Percentiles rank a stretch among this genome's conserved stretches.
phyloP scores from a whole-genome alignment of 2,888 invertebrate species.

The Aspidiotus rigidus region DNA sequence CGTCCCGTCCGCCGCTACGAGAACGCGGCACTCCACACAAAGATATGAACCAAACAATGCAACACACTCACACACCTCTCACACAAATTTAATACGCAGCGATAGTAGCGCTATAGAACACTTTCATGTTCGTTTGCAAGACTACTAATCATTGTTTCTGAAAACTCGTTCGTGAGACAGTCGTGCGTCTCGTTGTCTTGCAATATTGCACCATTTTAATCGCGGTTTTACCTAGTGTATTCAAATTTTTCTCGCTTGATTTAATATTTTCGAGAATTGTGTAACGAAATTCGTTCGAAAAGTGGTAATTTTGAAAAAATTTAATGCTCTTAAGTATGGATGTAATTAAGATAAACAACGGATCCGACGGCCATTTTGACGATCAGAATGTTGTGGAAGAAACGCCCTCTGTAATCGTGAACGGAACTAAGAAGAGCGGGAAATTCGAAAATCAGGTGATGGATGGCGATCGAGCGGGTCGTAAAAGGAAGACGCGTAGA shows the following conservation, averaged over 20 bases:
- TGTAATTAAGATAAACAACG: constrained; percentile 30
- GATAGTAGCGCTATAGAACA: constrained; percentile 21
- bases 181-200: constrained; percentile 11
- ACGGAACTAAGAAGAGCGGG: constrained; percentile 1
- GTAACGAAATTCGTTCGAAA: background rate
- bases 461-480: constrained; percentile 5
- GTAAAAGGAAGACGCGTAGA: constrained; percentile 29
- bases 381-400: background rate
- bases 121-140: constrained; percentile 17
- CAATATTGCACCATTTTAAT: constrained; percentile 3
- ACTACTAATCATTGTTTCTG: constrained; percentile 24
- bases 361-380: constrained; percentile 28
- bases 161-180: constrained; percentile 5
- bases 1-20: too few species aligned
- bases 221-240: background rate
- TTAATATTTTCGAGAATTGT: background rate
- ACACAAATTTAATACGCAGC: constrained; percentile 4
- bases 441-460: constrained; percentile 14
- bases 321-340: constrained; percentile 32
- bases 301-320: background rate
- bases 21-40: too few species aligned
- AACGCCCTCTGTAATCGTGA: constrained; percentile 12
- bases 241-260: background rate
- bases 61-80: too few species aligned
- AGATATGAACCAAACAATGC: too few species aligned